phyloP scores from a whole-genome alignment of 2,797 vertebrate genomes.

The Adelosebastes latens region DNA sequence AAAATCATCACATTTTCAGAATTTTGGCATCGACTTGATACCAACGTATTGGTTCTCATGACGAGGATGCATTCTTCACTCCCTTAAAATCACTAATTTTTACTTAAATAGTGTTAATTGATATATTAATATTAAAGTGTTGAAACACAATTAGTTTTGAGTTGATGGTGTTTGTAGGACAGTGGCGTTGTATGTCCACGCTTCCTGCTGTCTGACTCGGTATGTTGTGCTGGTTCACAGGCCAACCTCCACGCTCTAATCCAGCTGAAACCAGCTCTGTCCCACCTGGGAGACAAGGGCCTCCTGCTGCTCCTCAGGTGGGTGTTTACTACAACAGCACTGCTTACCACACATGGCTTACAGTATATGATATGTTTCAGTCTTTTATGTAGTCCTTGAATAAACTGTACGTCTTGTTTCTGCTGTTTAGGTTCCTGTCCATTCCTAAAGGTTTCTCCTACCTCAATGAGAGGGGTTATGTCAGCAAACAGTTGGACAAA shows the following conservation, averaged over 20 bases:
- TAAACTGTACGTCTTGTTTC: background rate
- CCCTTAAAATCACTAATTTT: background rate
- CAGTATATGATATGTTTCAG: background rate
- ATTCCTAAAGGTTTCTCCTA: constrained; percentile 99
- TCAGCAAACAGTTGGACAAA: constrained; percentile 97
- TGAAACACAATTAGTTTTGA: background rate
- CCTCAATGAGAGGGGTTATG: constrained; percentile 97
- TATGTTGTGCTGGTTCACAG: constrained; percentile 75
- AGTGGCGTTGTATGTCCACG: background rate
- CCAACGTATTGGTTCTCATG: too few relatives aligned
- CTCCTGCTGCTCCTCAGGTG: constrained; percentile 95
- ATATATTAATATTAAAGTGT: background rate
- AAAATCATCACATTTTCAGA: too few relatives aligned
- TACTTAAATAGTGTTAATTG: background rate
- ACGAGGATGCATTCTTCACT: background rate
- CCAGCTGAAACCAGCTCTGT: constrained; percentile 97
- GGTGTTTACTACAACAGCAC: constrained; percentile 11
- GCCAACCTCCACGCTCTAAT: constrained; percentile 98
- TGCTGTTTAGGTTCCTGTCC: constrained; percentile 91
- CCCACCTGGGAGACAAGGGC: constrained; percentile 98
- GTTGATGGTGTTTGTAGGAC: background rate
- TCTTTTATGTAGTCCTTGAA: background rate
- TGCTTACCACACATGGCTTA: background rate
- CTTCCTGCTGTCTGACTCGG: constrained; percentile 1
- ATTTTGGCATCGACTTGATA: too few relatives aligned